A percentile compares a stretch with the other conserved stretches of the same genome.
Evolutionary conservation across 2,888 invertebrate genomes (phyloP).

Genomic region (Nasonia oneida): DNA sequence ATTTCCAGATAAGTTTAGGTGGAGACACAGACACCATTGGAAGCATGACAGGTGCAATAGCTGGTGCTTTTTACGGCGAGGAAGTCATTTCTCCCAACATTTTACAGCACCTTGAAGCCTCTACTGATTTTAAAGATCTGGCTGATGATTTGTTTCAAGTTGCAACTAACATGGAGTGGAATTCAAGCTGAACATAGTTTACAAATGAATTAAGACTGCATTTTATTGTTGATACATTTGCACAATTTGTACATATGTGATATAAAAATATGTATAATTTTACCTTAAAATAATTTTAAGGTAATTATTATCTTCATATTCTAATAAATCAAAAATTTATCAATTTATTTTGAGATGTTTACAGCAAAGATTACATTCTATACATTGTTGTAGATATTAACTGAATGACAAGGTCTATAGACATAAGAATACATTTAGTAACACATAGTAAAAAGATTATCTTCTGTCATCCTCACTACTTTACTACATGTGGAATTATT

Average conservation of each 20-base stretch:
- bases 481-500: too few relatives aligned
- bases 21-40: slow-evolving; percentile 91
- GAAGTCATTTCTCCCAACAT: slow-evolving; percentile 80
- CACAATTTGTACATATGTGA: not conserved
- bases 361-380: too few relatives aligned
- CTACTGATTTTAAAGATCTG: slow-evolving; percentile 80
- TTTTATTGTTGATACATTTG: not conserved
- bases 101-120: slow-evolving; percentile 83
- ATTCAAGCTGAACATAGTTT: not conserved
- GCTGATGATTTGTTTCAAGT: slow-evolving; percentile 80
- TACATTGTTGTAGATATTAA: too few relatives aligned
- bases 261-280: not conserved
- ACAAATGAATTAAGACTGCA: not conserved
- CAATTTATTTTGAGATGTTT: too few relatives aligned
- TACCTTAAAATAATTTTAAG: too few relatives aligned
- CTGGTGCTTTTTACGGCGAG: slow-evolving; percentile 85
- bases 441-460: too few relatives aligned
- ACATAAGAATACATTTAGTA: too few relatives aligned
- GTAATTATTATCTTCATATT: too few relatives aligned
- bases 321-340: too few relatives aligned
- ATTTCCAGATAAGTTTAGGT: slow-evolving; percentile 82
- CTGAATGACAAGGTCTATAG: too few relatives aligned
- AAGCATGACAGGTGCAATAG: slow-evolving; percentile 86
- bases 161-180: slow-evolving; percentile 58
- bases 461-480: too few relatives aligned